These are phyloP conservation scores for Cephalotes varians DNA, from an alignment of 2,888 invertebrate species.

Conservation along the genomic window DNA sequence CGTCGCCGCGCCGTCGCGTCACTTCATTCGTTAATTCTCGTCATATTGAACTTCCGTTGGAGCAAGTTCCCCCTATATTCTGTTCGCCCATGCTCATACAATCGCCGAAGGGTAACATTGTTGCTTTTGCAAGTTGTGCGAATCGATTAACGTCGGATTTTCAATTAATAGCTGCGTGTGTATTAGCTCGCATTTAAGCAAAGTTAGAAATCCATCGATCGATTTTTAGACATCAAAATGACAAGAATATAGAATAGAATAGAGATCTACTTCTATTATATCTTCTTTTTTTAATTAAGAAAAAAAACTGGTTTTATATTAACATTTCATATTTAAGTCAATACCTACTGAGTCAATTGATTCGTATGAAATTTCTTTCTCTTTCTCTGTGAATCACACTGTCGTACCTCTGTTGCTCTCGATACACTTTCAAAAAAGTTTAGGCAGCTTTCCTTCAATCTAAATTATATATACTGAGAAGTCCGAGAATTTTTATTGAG, in stretches of 20 bases:
- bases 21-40: conserved; percentile 47
- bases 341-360: not conserved
- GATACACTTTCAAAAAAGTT: conserved; percentile 30
- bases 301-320: not conserved
- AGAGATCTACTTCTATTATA: not conserved
- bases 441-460: not conserved
- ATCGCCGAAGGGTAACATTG: conserved; percentile 23
- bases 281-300: not conserved
- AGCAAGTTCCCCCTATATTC: conserved; percentile 12
- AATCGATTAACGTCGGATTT: not conserved
- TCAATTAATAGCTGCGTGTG: not conserved
- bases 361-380: not conserved
- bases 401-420: conserved; percentile 4
- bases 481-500: conserved; percentile 23
- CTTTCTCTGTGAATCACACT: conserved; percentile 13
- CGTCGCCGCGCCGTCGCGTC: conserved; percentile 1
- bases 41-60: conserved; percentile 52
- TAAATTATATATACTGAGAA: conserved; percentile 30
- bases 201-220: not conserved
- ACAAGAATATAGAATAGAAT: not conserved
- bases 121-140: conserved; percentile 32
- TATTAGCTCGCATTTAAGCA: not conserved
- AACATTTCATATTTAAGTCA: not conserved
- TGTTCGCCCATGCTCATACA: conserved; percentile 36
- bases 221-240: not conserved